Conservation (phyloP, 1,140 invertebrate genomes). For the Plodia interpunctella region DNA sequence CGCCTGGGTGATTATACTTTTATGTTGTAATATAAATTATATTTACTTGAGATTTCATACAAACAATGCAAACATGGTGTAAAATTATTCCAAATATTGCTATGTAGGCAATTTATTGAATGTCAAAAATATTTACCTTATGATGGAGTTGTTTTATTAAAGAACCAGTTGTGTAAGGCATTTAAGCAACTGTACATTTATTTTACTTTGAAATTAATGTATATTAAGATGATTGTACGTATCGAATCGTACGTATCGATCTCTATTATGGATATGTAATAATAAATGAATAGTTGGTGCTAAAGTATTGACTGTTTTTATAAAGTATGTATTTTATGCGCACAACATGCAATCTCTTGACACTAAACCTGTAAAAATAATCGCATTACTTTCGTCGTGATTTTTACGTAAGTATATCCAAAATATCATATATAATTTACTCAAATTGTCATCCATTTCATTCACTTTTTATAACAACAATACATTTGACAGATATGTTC, state of each 20-base stretch:
- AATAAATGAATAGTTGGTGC: neutral
- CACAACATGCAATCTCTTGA: neutral
- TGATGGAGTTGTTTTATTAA: no score
- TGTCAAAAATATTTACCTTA: no score
- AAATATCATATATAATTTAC: no score
- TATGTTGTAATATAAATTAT: neutral
- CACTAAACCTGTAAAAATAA: no score
- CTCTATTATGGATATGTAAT: neutral
- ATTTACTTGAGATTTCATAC: neutral
- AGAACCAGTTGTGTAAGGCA: neutral
- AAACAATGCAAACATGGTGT: no score
- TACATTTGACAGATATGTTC: no score
- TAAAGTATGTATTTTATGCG: neutral
- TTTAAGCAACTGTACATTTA: neutral
- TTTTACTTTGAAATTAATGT: neutral
- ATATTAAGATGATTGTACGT: neutral
- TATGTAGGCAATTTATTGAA: no score
- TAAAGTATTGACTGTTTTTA: neutral
- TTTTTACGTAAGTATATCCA: no score
- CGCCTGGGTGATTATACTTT: neutral
- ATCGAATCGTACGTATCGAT: neutral
- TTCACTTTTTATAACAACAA: no score
- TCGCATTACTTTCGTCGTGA: no score
- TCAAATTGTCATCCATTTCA: no score
- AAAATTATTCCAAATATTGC: no score